Evolutionary conservation across 2,888 invertebrate genomes (phyloP).

Genomic region (Serripes groenlandicus): DNA sequence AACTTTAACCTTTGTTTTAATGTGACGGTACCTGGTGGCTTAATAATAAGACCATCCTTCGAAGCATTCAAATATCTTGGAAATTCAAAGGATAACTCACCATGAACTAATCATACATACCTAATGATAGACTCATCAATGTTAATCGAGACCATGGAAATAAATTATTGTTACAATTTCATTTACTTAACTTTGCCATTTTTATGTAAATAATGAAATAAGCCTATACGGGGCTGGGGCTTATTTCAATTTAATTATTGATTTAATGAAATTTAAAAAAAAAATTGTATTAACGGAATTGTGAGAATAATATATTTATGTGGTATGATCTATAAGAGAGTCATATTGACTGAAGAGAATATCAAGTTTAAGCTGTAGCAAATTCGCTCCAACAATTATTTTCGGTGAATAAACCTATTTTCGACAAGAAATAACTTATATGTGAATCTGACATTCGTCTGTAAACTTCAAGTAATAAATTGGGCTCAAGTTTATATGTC

Average conservation of each 20-base stretch:
- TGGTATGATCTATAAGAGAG: too few relatives aligned
- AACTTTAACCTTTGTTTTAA: background rate
- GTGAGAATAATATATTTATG: background rate
- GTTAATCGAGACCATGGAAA: background rate
- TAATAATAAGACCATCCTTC: background rate
- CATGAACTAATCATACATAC: too few relatives aligned
- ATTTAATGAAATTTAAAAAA: background rate
- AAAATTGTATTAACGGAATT: background rate
- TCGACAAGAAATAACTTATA: background rate
- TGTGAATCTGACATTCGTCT: background rate
- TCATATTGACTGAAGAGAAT: too few relatives aligned
- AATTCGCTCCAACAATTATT: background rate
- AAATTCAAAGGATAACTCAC: too few relatives aligned
- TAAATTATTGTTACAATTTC: background rate
- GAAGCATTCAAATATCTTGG: too few relatives aligned
- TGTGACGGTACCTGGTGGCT: conserved; percentile 3
- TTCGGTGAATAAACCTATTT: conserved; percentile 1
- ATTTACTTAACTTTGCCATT: conserved; percentile 14
- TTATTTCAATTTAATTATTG: background rate
- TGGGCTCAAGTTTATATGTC: conserved; percentile 26
- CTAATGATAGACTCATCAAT: too few relatives aligned
- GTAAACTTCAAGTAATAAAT: conserved; percentile 20
- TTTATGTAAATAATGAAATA: conserved; percentile 4
- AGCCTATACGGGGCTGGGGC: conserved; percentile 17
- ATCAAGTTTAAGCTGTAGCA: too few relatives aligned